Conservation (phyloP, 2,113 vertebrate species). For the Ardeotis arabs region DNA sequence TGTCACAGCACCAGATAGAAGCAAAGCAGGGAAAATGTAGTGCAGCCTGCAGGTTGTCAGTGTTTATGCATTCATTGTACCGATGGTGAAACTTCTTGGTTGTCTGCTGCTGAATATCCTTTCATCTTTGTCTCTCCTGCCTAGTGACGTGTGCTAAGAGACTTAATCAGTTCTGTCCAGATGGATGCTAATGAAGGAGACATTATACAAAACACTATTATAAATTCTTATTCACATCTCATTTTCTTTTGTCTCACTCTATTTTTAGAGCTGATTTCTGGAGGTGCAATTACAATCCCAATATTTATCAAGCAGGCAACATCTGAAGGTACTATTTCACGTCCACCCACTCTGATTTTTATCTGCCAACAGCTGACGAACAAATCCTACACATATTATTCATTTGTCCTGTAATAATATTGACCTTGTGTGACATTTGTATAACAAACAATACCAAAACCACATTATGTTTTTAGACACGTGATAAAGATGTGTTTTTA, state of each 20-base stretch:
- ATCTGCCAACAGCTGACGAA: background rate
- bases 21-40: background rate
- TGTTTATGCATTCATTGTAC: background rate
- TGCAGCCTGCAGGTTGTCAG: background rate
- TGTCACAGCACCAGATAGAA: background rate
- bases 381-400: background rate
- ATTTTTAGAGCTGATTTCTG: constrained; percentile 62
- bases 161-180: constrained; percentile 66
- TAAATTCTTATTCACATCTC: constrained; percentile 54
- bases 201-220: constrained; percentile 51
- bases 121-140: constrained; percentile 60
- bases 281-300: constrained; percentile 21
- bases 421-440: background rate
- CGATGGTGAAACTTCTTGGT: background rate
- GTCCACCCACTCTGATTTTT: constrained; percentile 21
- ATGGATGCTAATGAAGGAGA: constrained; percentile 68
- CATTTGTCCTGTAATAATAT: background rate
- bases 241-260: constrained; percentile 60
- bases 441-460: background rate
- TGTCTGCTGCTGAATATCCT: constrained; percentile 40
- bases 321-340: constrained; percentile 38
- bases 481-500: background rate
- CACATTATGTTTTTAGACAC: background rate
- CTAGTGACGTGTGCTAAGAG: constrained; percentile 39
- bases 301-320: constrained; percentile 38